Conservation (phyloP, 2,888 invertebrate species). For the Margaritifera margaritifera region DNA sequence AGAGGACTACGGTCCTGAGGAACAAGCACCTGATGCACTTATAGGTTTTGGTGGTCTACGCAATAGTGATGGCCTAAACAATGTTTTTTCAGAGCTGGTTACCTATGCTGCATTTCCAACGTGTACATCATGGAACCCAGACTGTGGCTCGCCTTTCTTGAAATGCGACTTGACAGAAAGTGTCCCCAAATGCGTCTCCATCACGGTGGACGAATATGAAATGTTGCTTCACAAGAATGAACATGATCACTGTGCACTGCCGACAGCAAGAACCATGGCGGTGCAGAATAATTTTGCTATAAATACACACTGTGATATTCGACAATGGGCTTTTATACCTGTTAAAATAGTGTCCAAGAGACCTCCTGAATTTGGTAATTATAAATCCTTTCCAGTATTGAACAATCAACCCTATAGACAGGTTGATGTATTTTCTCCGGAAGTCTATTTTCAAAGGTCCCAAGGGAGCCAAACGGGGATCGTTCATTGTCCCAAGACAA, state of each 20-base stretch:
- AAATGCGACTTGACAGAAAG: constrained; percentile 20
- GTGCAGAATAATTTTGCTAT: constrained; percentile 40
- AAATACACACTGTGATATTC: constrained; percentile 37
- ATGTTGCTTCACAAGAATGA: constrained; percentile 6
- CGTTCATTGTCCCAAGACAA: constrained; percentile 30
- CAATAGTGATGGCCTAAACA: constrained; percentile 35
- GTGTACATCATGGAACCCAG: constrained; percentile 27
- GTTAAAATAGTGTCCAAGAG: constrained; percentile 34
- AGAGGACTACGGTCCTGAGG: constrained; percentile 18
- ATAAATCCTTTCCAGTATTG: constrained; percentile 40
- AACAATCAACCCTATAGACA: constrained; percentile 33
- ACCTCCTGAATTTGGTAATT: constrained; percentile 36
- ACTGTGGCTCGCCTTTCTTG: constrained; percentile 33
- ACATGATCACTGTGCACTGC: constrained; percentile 28
- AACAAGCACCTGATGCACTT: constrained; percentile 24
- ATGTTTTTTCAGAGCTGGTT: constrained; percentile 36
- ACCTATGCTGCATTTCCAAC: constrained; percentile 32
- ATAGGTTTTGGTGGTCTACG: constrained; percentile 36
- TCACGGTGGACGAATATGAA: constrained; percentile 29
- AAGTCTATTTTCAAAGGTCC: constrained; percentile 25
- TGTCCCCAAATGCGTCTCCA: constrained; percentile 29
- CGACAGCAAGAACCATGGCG: constrained; percentile 21
- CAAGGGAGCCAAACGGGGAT: constrained; percentile 24
- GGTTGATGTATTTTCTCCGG: constrained; percentile 33
- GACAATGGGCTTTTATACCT: constrained; percentile 37